These are phyloP conservation scores for Dolichopus griseipennis DNA, from an alignment of 2,888 invertebrate species.

Conservation along the genomic window DNA sequence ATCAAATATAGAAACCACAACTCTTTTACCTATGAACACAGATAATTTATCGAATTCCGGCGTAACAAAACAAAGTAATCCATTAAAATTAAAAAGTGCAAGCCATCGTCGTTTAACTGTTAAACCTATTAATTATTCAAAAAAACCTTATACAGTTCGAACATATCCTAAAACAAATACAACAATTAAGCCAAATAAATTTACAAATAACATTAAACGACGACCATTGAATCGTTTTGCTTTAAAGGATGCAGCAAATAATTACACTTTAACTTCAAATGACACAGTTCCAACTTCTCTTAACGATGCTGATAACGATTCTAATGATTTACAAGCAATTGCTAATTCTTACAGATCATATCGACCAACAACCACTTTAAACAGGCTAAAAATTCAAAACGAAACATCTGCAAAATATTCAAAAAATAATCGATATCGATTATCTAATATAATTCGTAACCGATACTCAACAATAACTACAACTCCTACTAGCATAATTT, in stretches of 20 bases:
- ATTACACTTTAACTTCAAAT: neutral
- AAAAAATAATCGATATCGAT: neutral
- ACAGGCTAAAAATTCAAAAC: conserved; percentile 13
- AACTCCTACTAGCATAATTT: neutral
- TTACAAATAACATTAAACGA: neutral
- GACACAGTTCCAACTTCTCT: neutral
- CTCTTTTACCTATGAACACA: neutral
- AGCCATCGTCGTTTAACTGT: neutral
- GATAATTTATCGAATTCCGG: neutral
- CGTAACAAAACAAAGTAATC: neutral
- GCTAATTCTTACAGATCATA: conserved; percentile 14
- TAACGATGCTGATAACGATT: neutral
- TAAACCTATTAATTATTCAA: conserved; percentile 11
- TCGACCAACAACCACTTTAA: conserved; percentile 10
- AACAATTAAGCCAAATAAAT: conserved; percentile 10
- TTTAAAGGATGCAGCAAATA: neutral
- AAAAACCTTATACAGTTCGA: conserved; percentile 8
- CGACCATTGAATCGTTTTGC: neutral
- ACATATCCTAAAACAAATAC: conserved; percentile 7
- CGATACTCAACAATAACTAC: neutral
- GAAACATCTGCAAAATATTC: conserved; percentile 8
- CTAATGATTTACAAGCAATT: conserved; percentile 15
- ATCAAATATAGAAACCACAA: neutral
- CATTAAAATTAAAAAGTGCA: neutral
- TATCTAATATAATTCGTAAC: neutral